A percentile compares a stretch with the other conserved stretches of the same genome.
phyloP scores from a whole-genome alignment of 2,113 vertebrate species.

The Sceloporus tristichus region DNA sequence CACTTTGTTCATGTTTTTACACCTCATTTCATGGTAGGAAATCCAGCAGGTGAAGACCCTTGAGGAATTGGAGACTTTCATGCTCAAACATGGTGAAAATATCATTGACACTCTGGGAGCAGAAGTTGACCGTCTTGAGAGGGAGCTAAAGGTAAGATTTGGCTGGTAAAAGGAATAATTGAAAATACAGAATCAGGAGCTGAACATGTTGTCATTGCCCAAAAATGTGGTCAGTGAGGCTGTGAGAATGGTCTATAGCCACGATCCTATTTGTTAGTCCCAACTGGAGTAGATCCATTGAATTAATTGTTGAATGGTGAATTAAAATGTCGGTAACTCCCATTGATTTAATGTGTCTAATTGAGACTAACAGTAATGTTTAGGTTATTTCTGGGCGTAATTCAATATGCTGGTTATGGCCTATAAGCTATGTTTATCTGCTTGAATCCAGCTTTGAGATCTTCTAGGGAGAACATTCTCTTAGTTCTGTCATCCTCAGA shows the following conservation, averaged over 20 bases:
- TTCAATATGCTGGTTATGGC: too few relatives aligned
- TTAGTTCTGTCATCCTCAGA: too few relatives aligned
- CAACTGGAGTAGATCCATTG: too few relatives aligned
- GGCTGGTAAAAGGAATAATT: background rate
- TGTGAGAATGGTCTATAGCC: background rate
- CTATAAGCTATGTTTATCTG: too few relatives aligned
- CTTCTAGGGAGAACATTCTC: too few relatives aligned
- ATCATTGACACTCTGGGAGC: conserved; percentile 96
- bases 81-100: conserved; percentile 99
- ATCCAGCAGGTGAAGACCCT: conserved; percentile 96
- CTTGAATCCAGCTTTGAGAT: too few relatives aligned
- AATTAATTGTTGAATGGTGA: too few relatives aligned
- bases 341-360: too few relatives aligned
- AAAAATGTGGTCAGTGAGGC: background rate
- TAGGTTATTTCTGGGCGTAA: too few relatives aligned
- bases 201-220: background rate
- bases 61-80: conserved; percentile 95
- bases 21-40: conserved; percentile 82
- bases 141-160: conserved; percentile 91
- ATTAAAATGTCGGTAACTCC: too few relatives aligned
- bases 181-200: background rate
- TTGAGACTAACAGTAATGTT: too few relatives aligned
- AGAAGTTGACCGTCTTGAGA: conserved; percentile 97
- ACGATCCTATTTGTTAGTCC: too few relatives aligned
- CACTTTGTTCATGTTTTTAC: conserved; percentile 19